phyloP scores from a whole-genome alignment of 1,140 invertebrate species.

The Drosophila mojavensis region DNA sequence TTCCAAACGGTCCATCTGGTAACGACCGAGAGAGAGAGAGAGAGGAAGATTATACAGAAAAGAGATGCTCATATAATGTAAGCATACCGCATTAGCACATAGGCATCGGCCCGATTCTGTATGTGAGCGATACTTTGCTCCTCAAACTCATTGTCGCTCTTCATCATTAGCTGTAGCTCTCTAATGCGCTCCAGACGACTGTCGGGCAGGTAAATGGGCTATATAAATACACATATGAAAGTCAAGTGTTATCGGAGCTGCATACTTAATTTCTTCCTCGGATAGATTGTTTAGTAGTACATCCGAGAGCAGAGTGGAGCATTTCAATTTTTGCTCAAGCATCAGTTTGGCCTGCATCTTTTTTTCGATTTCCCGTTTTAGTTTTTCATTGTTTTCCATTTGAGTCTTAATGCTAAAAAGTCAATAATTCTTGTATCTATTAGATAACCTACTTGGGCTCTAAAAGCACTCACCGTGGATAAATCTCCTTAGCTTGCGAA shows the following conservation, averaged over 20 bases:
- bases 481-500: slow-evolving; percentile 24
- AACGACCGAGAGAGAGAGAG: background rate
- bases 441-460: too few relatives aligned
- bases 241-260: background rate
- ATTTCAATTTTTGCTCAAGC: slow-evolving; percentile 68
- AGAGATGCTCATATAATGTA: background rate
- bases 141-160: slow-evolving; percentile 47
- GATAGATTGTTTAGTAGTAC: slow-evolving; percentile 73
- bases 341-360: slow-evolving; percentile 60
- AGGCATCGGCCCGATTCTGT: slow-evolving; percentile 62
- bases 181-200: slow-evolving; percentile 67
- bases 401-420: slow-evolving; percentile 71
- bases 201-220: background rate
- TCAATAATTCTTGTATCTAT: background rate
- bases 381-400: slow-evolving; percentile 74
- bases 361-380: slow-evolving; percentile 65
- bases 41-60: background rate
- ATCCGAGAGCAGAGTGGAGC: slow-evolving; percentile 61
- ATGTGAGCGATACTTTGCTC: slow-evolving; percentile 56
- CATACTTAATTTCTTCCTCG: slow-evolving; percentile 72
- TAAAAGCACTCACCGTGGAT: slow-evolving; percentile 56
- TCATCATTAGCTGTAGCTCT: slow-evolving; percentile 51
- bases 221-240: background rate
- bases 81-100: slow-evolving; percentile 62
- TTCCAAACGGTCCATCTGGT: slow-evolving; percentile 71